Percentiles rank a stretch among this genome's conserved stretches.
Conservation (phyloP, 1,140 invertebrate species). For the Drosophila ironensis region DNA sequence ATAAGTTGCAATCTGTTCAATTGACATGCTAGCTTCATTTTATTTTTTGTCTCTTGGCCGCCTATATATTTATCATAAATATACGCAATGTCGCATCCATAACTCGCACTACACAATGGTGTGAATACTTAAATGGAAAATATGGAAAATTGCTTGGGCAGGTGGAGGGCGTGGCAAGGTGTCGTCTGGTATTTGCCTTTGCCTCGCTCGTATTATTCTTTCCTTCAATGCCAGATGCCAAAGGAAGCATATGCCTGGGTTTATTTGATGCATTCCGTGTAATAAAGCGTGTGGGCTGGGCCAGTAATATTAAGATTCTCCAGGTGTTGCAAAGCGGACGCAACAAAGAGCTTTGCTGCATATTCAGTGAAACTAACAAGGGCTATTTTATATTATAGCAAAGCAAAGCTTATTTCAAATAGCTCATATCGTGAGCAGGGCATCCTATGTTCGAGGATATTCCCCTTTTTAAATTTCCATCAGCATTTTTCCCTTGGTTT, state of each 20-base stretch:
- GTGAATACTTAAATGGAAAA: conserved; percentile 74
- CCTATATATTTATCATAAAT: neutral
- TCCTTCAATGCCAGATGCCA: conserved; percentile 13
- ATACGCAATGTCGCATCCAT: conserved; percentile 35
- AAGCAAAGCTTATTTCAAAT: too few species aligned
- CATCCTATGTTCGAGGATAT: too few species aligned
- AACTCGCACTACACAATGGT: conserved; percentile 42
- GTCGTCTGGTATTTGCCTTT: conserved; percentile 49
- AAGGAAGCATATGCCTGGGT: conserved; percentile 28
- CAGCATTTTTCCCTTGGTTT: neutral
- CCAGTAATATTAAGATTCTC: conserved; percentile 60
- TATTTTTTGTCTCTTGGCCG: conserved; percentile 18
- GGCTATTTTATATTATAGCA: conserved; percentile 14
- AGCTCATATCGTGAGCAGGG: too few species aligned
- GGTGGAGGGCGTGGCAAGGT: conserved; percentile 48
- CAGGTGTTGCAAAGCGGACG: neutral
- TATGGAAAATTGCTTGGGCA: conserved; percentile 68
- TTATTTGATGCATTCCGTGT: conserved; percentile 56
- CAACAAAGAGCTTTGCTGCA: too few species aligned
- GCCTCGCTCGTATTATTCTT: neutral
- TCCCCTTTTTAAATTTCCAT: neutral
- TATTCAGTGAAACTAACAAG: too few species aligned
- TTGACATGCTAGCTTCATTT: conserved; percentile 7
- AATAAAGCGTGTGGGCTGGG: conserved; percentile 28
- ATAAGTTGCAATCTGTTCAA: conserved; percentile 22